phyloP scores from a whole-genome alignment of 2,113 vertebrate genomes.

The Symphodus melops region DNA sequence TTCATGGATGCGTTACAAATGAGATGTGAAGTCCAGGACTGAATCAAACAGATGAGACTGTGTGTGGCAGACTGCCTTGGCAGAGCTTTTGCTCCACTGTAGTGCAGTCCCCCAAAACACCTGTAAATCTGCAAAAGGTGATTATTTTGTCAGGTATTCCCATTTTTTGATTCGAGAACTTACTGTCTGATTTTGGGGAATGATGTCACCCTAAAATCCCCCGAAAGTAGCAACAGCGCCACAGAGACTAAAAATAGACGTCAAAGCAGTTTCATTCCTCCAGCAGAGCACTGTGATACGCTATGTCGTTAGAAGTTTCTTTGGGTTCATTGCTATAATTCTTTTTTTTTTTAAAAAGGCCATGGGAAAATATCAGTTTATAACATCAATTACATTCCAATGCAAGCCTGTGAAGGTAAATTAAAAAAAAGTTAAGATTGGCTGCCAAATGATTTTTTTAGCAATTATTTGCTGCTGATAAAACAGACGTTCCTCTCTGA shows the following conservation, averaged over 20 bases:
- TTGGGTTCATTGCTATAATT: background rate
- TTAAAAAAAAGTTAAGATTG: background rate
- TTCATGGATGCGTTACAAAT: too few species aligned
- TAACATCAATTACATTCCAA: background rate
- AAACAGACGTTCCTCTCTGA: background rate
- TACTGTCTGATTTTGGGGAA: background rate
- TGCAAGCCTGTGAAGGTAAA: background rate
- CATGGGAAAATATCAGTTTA: background rate
- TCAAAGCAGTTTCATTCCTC: background rate
- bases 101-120: background rate
- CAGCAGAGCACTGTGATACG: background rate
- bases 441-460: background rate
- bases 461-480: background rate
- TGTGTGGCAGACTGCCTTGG: background rate
- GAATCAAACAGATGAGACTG: too few species aligned
- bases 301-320: background rate
- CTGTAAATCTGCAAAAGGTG: background rate
- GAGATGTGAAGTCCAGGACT: too few species aligned
- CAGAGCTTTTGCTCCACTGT: background rate
- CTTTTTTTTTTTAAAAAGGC: background rate
- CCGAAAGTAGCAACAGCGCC: background rate
- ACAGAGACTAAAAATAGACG: background rate
- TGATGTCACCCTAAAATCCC: background rate
- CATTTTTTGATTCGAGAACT: background rate
- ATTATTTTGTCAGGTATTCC: background rate